phyloP scores from a whole-genome alignment of 2,888 invertebrate genomes.

The Meiosimyza decipiens region DNA sequence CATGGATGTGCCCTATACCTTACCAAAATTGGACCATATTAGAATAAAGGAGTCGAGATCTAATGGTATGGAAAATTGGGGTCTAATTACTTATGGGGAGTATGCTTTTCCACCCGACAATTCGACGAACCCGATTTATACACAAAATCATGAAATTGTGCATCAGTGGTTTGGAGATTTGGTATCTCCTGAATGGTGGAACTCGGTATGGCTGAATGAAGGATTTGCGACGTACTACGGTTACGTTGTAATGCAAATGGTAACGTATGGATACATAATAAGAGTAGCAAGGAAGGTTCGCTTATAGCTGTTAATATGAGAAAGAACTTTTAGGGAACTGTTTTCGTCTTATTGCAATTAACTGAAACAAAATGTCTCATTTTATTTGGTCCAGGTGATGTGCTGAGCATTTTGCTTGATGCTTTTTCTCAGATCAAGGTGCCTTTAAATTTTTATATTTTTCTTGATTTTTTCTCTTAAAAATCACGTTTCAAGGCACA shows the following conservation, averaged over 20 bases:
- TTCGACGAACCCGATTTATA: conserved; percentile 48
- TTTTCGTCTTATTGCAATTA: too few species aligned
- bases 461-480: too few species aligned
- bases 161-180: conserved; percentile 84
- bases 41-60: conserved; percentile 82
- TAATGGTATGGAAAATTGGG: conserved; percentile 93
- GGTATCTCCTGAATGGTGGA: conserved; percentile 76
- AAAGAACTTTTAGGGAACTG: too few species aligned
- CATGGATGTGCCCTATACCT: conserved; percentile 77
- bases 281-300: too few species aligned
- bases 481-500: too few species aligned
- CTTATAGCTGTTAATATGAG: too few species aligned
- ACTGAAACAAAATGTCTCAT: too few species aligned
- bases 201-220: conserved; percentile 76
- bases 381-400: conserved; percentile 63
- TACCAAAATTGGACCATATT: conserved; percentile 81
- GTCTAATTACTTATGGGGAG: conserved; percentile 75
- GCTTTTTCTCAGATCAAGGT: too few species aligned
- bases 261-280: conserved; percentile 1
- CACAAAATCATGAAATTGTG: conserved; percentile 70
- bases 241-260: conserved; percentile 43
- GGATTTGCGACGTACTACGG: conserved; percentile 70
- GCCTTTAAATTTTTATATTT: too few species aligned
- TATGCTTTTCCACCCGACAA: conserved; percentile 64
- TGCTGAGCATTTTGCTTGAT: too few species aligned